These are phyloP conservation scores for Eulemur macaco DNA, from an alignment of 2,113 vertebrate species.

Conservation along the genomic window DNA sequence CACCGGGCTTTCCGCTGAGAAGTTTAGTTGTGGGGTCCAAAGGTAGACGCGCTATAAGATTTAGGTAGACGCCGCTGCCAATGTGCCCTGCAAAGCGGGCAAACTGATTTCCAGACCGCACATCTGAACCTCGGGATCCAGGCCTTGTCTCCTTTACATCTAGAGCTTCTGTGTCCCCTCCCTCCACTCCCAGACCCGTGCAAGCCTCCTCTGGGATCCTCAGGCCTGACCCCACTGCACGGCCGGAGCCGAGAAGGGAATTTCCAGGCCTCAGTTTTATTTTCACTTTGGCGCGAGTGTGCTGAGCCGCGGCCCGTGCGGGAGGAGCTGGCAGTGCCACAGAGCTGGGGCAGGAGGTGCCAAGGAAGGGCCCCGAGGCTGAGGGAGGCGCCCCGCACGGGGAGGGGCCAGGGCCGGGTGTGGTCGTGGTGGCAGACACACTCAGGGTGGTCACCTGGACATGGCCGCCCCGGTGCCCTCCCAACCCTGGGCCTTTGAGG, in stretches of 20 bases:
- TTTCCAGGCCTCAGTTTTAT: constrained; percentile 18
- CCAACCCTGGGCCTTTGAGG: neutral
- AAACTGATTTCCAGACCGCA: neutral
- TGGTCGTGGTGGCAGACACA: neutral
- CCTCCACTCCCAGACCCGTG: neutral
- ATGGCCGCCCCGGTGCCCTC: neutral
- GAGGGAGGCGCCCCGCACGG: neutral
- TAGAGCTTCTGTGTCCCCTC: neutral
- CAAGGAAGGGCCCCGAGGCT: neutral
- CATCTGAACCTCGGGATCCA: neutral
- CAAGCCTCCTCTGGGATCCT: neutral
- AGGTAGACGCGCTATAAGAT: accelerated
- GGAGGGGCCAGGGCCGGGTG: neutral
- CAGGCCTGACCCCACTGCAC: accelerated
- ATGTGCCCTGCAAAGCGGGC: neutral
- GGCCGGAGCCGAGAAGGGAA: neutral
- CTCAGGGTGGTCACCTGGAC: neutral
- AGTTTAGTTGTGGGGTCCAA: neutral
- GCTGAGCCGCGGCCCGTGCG: neutral
- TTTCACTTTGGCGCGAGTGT: neutral
- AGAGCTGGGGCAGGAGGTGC: accelerated
- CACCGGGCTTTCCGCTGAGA: neutral
- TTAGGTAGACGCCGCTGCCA: neutral
- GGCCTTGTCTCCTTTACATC: neutral
- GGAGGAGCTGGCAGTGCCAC: neutral